Conservation (phyloP, 1,140 invertebrate genomes). For the Linepithema humile region DNA sequence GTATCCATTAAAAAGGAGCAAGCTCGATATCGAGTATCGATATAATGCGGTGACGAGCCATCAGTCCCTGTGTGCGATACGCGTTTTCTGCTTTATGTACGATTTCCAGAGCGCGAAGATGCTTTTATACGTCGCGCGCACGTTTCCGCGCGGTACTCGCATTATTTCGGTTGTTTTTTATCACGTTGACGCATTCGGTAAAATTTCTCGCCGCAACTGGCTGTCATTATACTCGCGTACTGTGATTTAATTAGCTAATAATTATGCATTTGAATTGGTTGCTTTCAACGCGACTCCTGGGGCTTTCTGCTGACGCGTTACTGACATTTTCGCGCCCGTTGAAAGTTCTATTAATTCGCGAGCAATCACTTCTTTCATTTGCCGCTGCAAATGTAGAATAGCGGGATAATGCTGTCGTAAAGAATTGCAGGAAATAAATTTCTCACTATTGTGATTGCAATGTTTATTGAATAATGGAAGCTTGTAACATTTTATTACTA, state of each 20-base stretch:
- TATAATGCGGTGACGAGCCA: conserved; percentile 22
- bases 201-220: conserved; percentile 22
- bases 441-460: background rate
- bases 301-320: conserved; percentile 23
- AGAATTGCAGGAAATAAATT: conserved; percentile 21
- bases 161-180: conserved; percentile 19
- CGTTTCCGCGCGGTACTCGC: too few species aligned
- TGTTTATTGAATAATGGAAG: background rate
- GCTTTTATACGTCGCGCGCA: background rate
- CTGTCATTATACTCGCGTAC: conserved; percentile 11
- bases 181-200: background rate
- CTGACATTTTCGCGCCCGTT: conserved; percentile 29
- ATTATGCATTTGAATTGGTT: conserved; percentile 51
- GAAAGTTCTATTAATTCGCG: conserved; percentile 35
- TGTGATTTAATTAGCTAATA: conserved; percentile 46
- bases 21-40: conserved; percentile 62
- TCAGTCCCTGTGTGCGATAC: conserved; percentile 17
- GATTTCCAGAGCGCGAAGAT: background rate
- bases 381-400: background rate
- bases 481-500: background rate
- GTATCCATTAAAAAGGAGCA: conserved; percentile 65
- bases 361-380: conserved; percentile 23
- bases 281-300: background rate
- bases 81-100: conserved; percentile 25
- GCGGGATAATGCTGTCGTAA: background rate